Base-by-base conservation (phyloP, 37 sponge, comb jelly and placozoan genomes). In the Crambe crambe region DNA sequence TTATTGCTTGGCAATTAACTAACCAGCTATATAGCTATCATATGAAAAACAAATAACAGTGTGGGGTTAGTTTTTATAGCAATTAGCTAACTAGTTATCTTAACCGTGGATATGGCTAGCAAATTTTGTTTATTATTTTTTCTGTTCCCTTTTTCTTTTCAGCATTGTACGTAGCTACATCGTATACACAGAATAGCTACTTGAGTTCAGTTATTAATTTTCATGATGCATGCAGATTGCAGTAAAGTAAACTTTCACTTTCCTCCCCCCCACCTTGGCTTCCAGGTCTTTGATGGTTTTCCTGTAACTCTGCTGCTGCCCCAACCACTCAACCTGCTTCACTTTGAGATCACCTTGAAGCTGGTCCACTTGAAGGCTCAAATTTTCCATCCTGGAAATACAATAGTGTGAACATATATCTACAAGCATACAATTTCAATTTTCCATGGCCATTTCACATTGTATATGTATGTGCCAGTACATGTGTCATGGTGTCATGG, bases 241-340 rank as follows among this genome's bases (percentile, higher is more conserved):
- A n/a, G n/a, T n/a, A n/a, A n/a, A n/a, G n/a, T n/a, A n/a, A n/a
- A n/a, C n/a, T n/a, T n/a, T n/a, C n/a, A n/a, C n/a, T n/a, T 47
- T 47, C 6, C 51, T 12, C 51, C 51, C 12, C 51, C 51, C 51
- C 40, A 85, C 90, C 58, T 85, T 89, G 4, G 61, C 32, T 34
- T 89, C 77, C 51, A 89, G 71, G 42, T 84, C 66, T 37, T 43
- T 4, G 39, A 89, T 75, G 20, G 31, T 70, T 71, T 80, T 85
- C 62, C 79, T 75, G 81, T 84, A 85, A 25, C 62, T 75, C 20
- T 80, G 42, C 77, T 89, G 81, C 62, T 61, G 84, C 23, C 25
- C 71, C 12, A 12, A 42, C 90, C 90, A 89, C 37, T 80, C 58
- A 15, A 59, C 23, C 30, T 80, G 72, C 25, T 58, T 42, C 42